These are phyloP conservation scores for Agrotis segetum DNA, from an alignment of 2,888 invertebrate genomes.

Conservation along the genomic window DNA sequence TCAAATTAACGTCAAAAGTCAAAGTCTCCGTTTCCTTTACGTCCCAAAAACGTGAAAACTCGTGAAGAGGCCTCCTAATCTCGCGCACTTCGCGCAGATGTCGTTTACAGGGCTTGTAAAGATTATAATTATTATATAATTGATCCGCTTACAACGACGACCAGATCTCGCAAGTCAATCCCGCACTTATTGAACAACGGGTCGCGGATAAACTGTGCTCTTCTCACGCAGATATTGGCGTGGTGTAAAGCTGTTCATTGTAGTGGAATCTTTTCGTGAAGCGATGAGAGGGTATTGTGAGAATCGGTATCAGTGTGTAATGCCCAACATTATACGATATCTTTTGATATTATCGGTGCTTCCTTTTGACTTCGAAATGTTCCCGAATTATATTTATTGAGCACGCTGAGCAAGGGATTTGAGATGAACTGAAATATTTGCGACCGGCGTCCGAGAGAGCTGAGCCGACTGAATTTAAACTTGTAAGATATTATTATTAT, in stretches of 20 bases:
- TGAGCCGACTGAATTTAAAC: slow-evolving; percentile 14
- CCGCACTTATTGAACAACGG: slow-evolving; percentile 2
- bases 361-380: slow-evolving; percentile 21
- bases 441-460: background rate
- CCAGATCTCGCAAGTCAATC: background rate
- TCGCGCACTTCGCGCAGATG: no score
- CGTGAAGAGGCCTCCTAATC: no score
- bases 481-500: slow-evolving; percentile 3
- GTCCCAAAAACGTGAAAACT: no score
- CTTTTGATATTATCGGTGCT: slow-evolving; percentile 15
- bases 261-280: slow-evolving; percentile 18
- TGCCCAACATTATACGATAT: slow-evolving; percentile 19
- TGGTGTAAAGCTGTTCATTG: slow-evolving; percentile 20
- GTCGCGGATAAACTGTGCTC: background rate
- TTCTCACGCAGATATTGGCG: slow-evolving; percentile 16
- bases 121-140: slow-evolving; percentile 4
- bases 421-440: background rate
- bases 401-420: slow-evolving; percentile 35
- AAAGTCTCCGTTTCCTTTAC: no score
- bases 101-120: no score
- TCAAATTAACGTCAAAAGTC: no score
- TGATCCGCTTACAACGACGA: background rate
- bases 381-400: slow-evolving; percentile 35
- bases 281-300: slow-evolving; percentile 13
- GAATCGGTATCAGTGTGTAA: background rate